Evolutionary conservation across 2,113 vertebrate genomes (phyloP), one percentile per base, ranked within the genome.

Genomic region (Phalacrocorax brasilianus): DNA sequence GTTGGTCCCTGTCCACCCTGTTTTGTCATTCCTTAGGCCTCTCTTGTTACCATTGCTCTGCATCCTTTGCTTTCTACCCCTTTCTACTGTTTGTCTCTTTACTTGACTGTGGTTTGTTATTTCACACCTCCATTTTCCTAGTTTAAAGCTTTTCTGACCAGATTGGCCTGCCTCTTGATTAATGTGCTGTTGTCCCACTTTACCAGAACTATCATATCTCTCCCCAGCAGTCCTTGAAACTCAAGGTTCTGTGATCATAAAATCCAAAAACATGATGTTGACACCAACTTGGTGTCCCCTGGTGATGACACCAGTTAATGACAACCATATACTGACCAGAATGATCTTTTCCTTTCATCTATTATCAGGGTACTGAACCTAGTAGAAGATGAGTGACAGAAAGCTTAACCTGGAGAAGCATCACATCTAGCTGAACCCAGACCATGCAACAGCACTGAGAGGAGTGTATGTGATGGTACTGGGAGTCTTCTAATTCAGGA

Each of bases 1-100:
- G 9, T 9, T 45, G 12, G 6, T 30, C 12, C 6, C 1, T 5
- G 63, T 66, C 15, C 7, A 50, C 1, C 4, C 6, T 71, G 3
- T 59, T 90, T 76, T 2, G 3, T 58, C 14, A 55, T 82, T 88
- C 9, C 18, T 78, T 50, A 42, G 3, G 30, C 52, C 28, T 35
- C 14, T 58, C 20, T 56, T 83, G 28, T 61, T 73, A 45, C 2
- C 3, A 32, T 2, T 50, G 4, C 5, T 63, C 21, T 72, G 40
- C 5, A 44, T 2, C 3, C 4, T 56, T 32, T 63, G 2, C 26
- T 88, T 88, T 65, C 52, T 30, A 68, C 0, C 3, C 8, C 2
- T 61, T 75, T 71, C 14, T 50, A 16, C 11, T 33, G 3, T 38
- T 85, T 44, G 17, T 38, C 10, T 75, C 9, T 79, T 80, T 42